Conservation (phyloP, 1,140 invertebrate genomes). For the Drosophila biarmipes region DNA sequence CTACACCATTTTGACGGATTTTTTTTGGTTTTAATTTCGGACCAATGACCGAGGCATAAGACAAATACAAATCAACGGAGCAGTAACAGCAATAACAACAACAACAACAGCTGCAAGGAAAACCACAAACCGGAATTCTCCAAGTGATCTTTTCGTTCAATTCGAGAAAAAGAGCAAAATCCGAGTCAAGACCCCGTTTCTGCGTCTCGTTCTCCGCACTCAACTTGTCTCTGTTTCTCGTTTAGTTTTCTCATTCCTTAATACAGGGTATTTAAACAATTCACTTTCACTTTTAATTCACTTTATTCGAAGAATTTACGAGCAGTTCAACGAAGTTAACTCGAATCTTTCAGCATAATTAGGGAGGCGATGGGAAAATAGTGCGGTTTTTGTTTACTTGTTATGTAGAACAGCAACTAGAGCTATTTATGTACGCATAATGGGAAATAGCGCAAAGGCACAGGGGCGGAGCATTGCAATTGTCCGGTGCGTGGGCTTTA, state of each 20-base stretch:
- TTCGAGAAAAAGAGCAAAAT: slow-evolving; percentile 58
- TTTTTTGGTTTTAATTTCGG: slow-evolving; percentile 61
- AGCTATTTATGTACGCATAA: slow-evolving; percentile 61
- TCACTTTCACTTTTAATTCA: slow-evolving; percentile 74
- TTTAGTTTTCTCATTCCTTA: slow-evolving; percentile 32
- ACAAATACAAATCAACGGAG: slow-evolving; percentile 51
- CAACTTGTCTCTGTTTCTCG: slow-evolving; percentile 2
- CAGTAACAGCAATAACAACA: slow-evolving; percentile 32
- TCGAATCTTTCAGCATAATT: slow-evolving; percentile 52
- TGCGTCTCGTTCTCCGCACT: slow-evolving; percentile 33
- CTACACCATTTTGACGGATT: slow-evolving; percentile 45
- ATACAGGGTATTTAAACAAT: slow-evolving; percentile 41
- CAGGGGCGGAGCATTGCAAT: slow-evolving; percentile 45
- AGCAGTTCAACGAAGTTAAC: slow-evolving; percentile 43
- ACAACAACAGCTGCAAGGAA: slow-evolving; percentile 54
- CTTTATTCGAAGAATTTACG: slow-evolving; percentile 53
- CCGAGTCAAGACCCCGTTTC: slow-evolving; percentile 21
- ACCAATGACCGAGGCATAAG: slow-evolving; percentile 79
- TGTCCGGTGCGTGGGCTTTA: slow-evolving; percentile 34
- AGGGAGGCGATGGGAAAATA: slow-evolving; percentile 14
- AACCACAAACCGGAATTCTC: slow-evolving; percentile 80
- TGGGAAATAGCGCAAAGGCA: slow-evolving; percentile 67
- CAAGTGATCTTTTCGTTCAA: slow-evolving; percentile 78
- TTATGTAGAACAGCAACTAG: slow-evolving; percentile 29
- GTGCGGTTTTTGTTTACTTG: slow-evolving; percentile 29